These are phyloP conservation scores for Drosophila sproati DNA, from an alignment of 1,140 invertebrate species.

Conservation along the genomic window DNA sequence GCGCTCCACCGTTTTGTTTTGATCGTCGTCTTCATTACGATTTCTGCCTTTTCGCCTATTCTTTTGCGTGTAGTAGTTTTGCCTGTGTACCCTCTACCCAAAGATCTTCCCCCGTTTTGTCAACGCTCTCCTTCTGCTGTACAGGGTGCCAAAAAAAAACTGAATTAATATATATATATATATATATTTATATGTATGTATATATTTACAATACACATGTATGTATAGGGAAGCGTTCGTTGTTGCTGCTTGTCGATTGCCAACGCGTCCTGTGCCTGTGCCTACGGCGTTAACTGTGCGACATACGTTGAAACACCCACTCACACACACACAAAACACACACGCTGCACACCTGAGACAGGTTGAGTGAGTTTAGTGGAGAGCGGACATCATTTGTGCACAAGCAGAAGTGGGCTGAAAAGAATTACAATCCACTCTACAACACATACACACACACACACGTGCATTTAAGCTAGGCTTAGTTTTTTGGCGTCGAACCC, in stretches of 20 bases:
- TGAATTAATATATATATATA: not conserved
- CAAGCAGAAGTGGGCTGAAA: slow-evolving; percentile 18
- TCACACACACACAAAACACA: slow-evolving; percentile 16
- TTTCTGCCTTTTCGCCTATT: not conserved
- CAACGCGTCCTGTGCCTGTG: slow-evolving; percentile 73
- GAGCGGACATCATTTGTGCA: slow-evolving; percentile 21
- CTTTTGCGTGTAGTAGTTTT: slow-evolving; percentile 16
- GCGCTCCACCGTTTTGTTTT: slow-evolving; percentile 13
- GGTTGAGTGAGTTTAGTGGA: not conserved
- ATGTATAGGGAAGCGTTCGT: slow-evolving; percentile 55
- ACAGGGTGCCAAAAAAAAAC: slow-evolving; percentile 61
- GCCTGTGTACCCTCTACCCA: slow-evolving; percentile 10
- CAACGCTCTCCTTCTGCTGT: slow-evolving; percentile 54
- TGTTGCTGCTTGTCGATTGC: slow-evolving; percentile 83
- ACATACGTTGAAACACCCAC: slow-evolving; percentile 23
- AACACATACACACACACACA: slow-evolving; percentile 23
- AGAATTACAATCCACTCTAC: slow-evolving; percentile 4
- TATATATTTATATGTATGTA: too few species aligned
- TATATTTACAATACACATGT: too few species aligned
- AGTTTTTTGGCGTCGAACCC: slow-evolving; percentile 44
- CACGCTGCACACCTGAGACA: slow-evolving; percentile 18
- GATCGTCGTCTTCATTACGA: slow-evolving; percentile 35
- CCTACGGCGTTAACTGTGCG: slow-evolving; percentile 60
- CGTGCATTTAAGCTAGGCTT: slow-evolving; percentile 17
- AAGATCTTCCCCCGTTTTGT: slow-evolving; percentile 1